These are phyloP conservation scores for Cynocephalus volans DNA, from an alignment of 2,113 vertebrate species.

Conservation along the genomic window DNA sequence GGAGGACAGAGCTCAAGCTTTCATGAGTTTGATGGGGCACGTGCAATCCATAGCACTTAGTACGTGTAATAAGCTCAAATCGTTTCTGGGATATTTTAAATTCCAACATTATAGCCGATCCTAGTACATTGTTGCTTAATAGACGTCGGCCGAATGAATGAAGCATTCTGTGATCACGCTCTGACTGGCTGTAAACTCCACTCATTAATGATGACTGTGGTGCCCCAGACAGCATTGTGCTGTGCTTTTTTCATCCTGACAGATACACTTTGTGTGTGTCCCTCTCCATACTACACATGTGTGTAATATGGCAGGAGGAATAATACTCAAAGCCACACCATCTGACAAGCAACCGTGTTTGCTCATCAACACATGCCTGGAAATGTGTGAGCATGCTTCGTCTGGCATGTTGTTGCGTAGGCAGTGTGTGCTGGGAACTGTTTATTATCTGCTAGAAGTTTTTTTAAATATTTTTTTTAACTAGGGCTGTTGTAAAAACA, in stretches of 20 bases:
- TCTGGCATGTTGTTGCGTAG: background rate
- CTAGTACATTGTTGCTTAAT: background rate
- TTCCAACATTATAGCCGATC: background rate
- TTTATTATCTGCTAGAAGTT: background rate
- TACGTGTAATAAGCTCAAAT: background rate
- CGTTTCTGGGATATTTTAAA: rapidly evolving
- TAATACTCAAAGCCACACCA: background rate
- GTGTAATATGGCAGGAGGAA: rapidly evolving
- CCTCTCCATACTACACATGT: background rate
- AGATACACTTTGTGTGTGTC: rapidly evolving
- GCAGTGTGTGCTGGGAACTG: background rate
- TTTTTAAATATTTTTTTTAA: background rate
- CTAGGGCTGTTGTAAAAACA: background rate
- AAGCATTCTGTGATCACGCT: no score
- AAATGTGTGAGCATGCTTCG: background rate
- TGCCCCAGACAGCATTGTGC: background rate
- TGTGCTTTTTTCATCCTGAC: background rate
- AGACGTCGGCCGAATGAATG: background rate
- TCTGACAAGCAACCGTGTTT: background rate
- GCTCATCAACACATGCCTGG: background rate
- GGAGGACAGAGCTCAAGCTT: no score
- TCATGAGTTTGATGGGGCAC: no score
- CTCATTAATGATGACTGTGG: rapidly evolving
- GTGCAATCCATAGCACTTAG: no score
- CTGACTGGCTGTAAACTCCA: no score